A percentile compares a stretch with the other conserved stretches of the same genome.
phyloP scores from a whole-genome alignment of 1,140 invertebrate genomes.

The Camponotus pennsylvanicus region DNA sequence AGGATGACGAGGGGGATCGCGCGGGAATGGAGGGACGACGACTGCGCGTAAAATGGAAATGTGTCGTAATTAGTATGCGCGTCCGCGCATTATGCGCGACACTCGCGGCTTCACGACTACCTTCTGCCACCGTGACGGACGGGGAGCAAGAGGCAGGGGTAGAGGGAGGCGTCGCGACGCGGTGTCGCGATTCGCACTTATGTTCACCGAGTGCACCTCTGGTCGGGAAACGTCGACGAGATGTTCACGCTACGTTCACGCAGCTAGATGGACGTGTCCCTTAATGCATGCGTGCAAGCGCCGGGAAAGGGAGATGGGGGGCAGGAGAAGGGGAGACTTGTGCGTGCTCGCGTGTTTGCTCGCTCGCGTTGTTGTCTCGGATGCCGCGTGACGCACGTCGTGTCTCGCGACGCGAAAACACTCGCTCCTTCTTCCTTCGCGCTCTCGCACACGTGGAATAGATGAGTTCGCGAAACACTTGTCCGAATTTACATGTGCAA shows the following conservation, averaged over 20 bases:
- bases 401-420: constrained; percentile 80
- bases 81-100: constrained; percentile 81
- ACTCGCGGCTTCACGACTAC: constrained; percentile 67
- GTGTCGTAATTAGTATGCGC: constrained; percentile 85
- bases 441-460: constrained; percentile 1
- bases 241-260: constrained; percentile 48
- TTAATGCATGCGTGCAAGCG: constrained; percentile 53
- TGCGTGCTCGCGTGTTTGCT: constrained; percentile 57
- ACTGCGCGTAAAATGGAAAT: constrained; percentile 80
- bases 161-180: constrained; percentile 61
- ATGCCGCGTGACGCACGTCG: constrained; percentile 71
- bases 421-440: constrained; percentile 54
- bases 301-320: not conserved
- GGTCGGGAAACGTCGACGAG: constrained; percentile 66
- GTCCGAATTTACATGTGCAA: not conserved
- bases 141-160: not conserved
- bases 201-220: constrained; percentile 79
- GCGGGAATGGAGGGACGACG: not conserved
- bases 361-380: constrained; percentile 21
- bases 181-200: constrained; percentile 85
- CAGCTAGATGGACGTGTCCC: constrained; percentile 44
- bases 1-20: constrained; percentile 42
- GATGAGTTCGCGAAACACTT: constrained; percentile 15
- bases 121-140: constrained; percentile 44
- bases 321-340: not conserved